phyloP scores from a whole-genome alignment of 2,888 invertebrate genomes.

The Papilio gigon region DNA sequence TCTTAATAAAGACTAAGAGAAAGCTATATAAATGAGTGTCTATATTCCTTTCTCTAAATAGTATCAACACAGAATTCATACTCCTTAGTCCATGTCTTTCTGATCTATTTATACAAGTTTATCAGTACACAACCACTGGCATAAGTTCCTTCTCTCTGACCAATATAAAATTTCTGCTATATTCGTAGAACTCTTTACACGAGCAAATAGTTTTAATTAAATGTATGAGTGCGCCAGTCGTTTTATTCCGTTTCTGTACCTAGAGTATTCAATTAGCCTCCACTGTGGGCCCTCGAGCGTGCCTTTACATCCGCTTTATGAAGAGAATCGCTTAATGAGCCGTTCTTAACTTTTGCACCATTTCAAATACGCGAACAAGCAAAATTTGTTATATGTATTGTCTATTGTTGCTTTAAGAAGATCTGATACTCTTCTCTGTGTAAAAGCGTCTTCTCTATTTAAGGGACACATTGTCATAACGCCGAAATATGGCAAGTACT shows the following conservation, averaged over 20 bases:
- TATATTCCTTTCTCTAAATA: no score
- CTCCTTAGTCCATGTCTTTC: no score
- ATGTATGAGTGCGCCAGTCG: not conserved
- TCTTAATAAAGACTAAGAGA: no score
- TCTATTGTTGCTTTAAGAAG: no score
- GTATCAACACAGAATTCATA: no score
- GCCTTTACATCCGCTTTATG: conserved; percentile 8
- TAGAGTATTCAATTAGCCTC: conserved; percentile 28
- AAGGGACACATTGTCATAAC: no score
- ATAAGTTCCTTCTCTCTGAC: not conserved
- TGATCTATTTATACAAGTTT: no score
- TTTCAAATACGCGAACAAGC: not conserved
- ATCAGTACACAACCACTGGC: not conserved
- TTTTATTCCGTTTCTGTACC: conserved; percentile 21
- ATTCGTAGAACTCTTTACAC: not conserved
- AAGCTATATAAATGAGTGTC: no score
- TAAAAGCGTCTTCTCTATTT: no score
- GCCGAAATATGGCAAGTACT: no score
- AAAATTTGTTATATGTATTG: not conserved
- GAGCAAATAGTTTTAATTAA: conserved; percentile 13
- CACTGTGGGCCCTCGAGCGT: conserved; percentile 16
- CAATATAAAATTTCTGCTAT: not conserved
- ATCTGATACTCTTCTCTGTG: no score
- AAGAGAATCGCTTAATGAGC: conserved; percentile 21
- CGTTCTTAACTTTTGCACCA: conserved; percentile 10